Conservation (phyloP, 2,888 invertebrate species). For the Fragum sueziense region DNA sequence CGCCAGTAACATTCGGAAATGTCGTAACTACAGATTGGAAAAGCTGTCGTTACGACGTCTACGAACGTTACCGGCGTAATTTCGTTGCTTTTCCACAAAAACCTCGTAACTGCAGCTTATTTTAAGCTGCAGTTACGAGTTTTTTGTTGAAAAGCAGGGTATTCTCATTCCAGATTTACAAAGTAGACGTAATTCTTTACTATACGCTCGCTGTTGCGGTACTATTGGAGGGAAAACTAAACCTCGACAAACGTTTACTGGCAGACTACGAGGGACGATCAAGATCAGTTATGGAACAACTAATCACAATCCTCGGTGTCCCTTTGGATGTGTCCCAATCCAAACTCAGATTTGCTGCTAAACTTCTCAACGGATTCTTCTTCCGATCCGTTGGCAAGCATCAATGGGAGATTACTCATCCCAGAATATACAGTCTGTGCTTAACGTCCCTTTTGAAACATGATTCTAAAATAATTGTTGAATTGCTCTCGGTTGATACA, state of each 20-base stretch:
- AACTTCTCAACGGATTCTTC: conserved; percentile 58
- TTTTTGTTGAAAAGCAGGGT: no score
- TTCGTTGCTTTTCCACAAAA: no score
- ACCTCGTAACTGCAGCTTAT: no score
- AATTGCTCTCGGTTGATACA: conserved; percentile 48
- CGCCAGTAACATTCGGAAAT: no score
- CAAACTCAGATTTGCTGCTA: conserved; percentile 59
- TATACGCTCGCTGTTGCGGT: conserved; percentile 49
- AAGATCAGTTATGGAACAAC: conserved; percentile 47
- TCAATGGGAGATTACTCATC: conserved; percentile 51
- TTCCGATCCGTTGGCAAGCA: conserved; percentile 44
- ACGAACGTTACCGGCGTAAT: no score
- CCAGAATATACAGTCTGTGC: conserved; percentile 46
- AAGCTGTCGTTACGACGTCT: no score
- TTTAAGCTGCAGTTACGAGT: no score
- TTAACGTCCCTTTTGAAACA: conserved; percentile 49
- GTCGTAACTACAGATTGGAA: no score
- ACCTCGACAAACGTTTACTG: conserved; percentile 51
- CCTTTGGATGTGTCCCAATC: conserved; percentile 44
- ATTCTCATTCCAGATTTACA: conserved; percentile 42
- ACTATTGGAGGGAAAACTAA: conserved; percentile 57
- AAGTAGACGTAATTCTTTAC: conserved; percentile 57
- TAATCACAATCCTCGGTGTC: conserved; percentile 45
- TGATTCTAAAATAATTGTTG: conserved; percentile 34
- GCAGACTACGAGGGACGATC: conserved; percentile 51